Percentiles rank a stretch among this genome's conserved stretches.
Evolutionary conservation across 2,797 vertebrate genomes (phyloP).

Genomic region (Alauda arvensis): DNA sequence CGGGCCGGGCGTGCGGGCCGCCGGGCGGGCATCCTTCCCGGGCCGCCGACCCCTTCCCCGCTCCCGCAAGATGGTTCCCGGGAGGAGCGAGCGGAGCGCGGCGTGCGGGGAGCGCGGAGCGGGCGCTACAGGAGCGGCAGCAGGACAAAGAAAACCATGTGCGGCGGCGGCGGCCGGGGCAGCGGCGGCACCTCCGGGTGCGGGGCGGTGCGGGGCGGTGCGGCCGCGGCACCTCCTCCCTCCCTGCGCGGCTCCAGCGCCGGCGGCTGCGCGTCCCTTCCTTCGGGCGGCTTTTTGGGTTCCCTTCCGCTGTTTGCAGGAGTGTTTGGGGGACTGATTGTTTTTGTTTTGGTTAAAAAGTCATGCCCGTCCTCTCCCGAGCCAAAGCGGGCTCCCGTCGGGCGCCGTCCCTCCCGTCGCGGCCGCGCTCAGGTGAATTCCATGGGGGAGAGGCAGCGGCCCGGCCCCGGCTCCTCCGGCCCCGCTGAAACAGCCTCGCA

Average conservation of each 20-base stretch:
- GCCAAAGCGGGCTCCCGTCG: conserved; percentile 14
- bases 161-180: conserved; percentile 60
- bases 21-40: conserved; percentile 32
- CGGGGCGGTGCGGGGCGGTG: conserved; percentile 25
- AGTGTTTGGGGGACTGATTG: neutral
- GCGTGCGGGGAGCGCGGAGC: neutral
- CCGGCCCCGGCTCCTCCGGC: conserved; percentile 4
- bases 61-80: conserved; percentile 35
- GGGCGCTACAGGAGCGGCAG: conserved; percentile 2
- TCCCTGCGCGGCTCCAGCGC: neutral
- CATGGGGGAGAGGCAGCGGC: conserved; percentile 51
- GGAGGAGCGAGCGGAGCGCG: neutral
- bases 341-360: neutral
- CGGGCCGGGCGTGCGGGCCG: neutral
- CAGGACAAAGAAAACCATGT: conserved; percentile 89
- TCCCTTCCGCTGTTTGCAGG: neutral
- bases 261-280: neutral
- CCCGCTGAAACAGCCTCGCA: neutral
- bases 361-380: conserved; percentile 5
- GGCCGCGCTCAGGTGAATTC: conserved; percentile 71
- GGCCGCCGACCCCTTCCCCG: neutral
- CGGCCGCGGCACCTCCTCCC: neutral
- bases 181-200: conserved; percentile 23
- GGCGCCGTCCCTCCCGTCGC: conserved; percentile 20
- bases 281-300: neutral